phyloP scores from a whole-genome alignment of 2,113 vertebrate genomes.

The Hemicordylus capensis region DNA sequence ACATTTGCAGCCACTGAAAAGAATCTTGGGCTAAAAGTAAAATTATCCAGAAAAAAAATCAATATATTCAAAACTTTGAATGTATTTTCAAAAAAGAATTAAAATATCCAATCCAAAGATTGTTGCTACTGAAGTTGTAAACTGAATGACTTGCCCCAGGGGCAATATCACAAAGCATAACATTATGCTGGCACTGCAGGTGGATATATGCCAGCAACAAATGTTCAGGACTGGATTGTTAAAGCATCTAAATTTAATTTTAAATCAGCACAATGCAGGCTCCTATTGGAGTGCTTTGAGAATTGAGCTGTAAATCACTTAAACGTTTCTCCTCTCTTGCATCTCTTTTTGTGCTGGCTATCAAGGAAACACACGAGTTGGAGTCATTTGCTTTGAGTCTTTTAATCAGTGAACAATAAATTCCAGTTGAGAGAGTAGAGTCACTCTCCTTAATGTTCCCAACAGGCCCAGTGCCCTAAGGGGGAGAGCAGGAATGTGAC shows the following conservation, averaged over 20 bases:
- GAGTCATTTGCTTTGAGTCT: constrained; percentile 23
- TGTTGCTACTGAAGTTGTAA: neutral
- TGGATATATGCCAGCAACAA: neutral
- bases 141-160: neutral
- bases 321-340: neutral
- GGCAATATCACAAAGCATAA: neutral
- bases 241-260: neutral
- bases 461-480: neutral
- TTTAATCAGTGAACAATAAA: constrained; percentile 30
- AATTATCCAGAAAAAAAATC: neutral
- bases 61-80: no score
- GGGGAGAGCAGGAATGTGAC: neutral
- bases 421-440: constrained; percentile 20
- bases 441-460: constrained; percentile 41
- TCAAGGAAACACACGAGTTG: constrained; percentile 4
- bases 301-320: neutral
- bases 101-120: neutral
- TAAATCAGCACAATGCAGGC: neutral
- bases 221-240: neutral
- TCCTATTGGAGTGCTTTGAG: neutral
- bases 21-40: constrained; percentile 14
- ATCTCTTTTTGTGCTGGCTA: neutral
- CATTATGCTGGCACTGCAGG: neutral
- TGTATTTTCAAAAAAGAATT: neutral
- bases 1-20: neutral